Evolutionary conservation across 2,888 invertebrate species (phyloP).

Genomic region (Agrypnus murinus): DNA sequence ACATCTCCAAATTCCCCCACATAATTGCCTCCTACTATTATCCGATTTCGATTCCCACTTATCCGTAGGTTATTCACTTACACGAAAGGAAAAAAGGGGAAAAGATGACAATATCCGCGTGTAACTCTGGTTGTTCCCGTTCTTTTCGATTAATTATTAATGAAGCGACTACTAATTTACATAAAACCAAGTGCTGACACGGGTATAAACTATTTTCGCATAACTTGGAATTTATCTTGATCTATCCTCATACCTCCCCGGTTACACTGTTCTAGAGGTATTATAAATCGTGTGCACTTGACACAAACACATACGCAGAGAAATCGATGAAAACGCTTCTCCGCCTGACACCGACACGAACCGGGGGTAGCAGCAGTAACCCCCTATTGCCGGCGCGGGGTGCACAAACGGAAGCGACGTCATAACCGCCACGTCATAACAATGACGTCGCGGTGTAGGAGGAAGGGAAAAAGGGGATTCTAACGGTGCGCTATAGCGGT

Average conservation of each 20-base stretch:
- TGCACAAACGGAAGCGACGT: conserved; percentile 55
- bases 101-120: conserved; percentile 11
- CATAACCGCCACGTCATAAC: conserved; percentile 57
- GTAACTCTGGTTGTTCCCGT: conserved; percentile 30
- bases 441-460: conserved; percentile 55
- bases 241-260: conserved; percentile 31
- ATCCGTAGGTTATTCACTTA: conserved; percentile 7
- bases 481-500: conserved; percentile 63
- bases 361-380: conserved; percentile 10
- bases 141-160: conserved; percentile 36
- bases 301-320: conserved; percentile 46
- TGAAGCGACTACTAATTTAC: conserved; percentile 29
- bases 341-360: conserved; percentile 24
- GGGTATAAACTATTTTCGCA: conserved; percentile 47
- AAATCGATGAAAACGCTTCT: conserved; percentile 42
- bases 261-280: conserved; percentile 34
- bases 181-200: conserved; percentile 35
- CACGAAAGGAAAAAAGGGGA: neutral
- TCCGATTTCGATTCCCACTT: no score
- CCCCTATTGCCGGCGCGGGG: conserved; percentile 15
- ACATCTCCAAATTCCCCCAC: no score
- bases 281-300: conserved; percentile 44
- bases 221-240: conserved; percentile 31
- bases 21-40: no score
- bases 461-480: conserved; percentile 55